Evolutionary conservation across 2,797 vertebrate genomes (phyloP).

Genomic region (Aselliscus stoliczkanus): DNA sequence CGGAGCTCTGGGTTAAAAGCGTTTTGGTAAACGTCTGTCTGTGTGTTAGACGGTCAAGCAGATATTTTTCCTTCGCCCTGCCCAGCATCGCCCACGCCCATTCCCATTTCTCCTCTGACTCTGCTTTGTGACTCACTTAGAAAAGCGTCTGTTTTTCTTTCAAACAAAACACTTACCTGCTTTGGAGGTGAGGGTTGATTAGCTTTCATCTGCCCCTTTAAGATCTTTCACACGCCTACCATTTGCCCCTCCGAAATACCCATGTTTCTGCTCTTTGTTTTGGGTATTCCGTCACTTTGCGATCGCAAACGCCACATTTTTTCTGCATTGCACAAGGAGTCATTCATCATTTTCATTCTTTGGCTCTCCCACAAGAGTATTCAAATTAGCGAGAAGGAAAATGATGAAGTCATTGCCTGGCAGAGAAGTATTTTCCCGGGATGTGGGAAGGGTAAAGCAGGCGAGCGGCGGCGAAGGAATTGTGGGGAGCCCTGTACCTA

Average conservation of each 20-base stretch:
- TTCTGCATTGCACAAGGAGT: conserved; percentile 61
- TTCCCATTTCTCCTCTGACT: background rate
- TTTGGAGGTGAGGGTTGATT: background rate
- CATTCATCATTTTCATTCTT: conserved; percentile 69
- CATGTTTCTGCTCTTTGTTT: conserved; percentile 4
- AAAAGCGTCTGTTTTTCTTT: conserved; percentile 32
- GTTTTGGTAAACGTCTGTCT: background rate
- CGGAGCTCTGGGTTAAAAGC: background rate
- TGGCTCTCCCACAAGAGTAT: conserved; percentile 41
- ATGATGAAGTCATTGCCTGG: conserved; percentile 13
- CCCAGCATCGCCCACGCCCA: background rate
- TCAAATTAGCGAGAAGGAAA: conserved; percentile 30
- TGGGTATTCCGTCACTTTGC: conserved; percentile 32
- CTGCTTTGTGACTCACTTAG: conserved; percentile 13
- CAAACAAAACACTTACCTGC: conserved; percentile 14
- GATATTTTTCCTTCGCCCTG: background rate
- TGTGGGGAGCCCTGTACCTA: background rate
- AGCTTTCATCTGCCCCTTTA: conserved; percentile 38
- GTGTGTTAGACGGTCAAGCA: background rate
- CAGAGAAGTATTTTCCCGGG: background rate
- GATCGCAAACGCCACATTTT: conserved; percentile 53
- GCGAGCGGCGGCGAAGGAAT: background rate
- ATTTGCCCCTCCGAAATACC: background rate
- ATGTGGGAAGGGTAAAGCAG: background rate
- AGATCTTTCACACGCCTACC: background rate